Percentiles rank a stretch among this genome's conserved stretches.
phyloP scores from a whole-genome alignment of 1,140 invertebrate species.

The Zaprionus vittiger region DNA sequence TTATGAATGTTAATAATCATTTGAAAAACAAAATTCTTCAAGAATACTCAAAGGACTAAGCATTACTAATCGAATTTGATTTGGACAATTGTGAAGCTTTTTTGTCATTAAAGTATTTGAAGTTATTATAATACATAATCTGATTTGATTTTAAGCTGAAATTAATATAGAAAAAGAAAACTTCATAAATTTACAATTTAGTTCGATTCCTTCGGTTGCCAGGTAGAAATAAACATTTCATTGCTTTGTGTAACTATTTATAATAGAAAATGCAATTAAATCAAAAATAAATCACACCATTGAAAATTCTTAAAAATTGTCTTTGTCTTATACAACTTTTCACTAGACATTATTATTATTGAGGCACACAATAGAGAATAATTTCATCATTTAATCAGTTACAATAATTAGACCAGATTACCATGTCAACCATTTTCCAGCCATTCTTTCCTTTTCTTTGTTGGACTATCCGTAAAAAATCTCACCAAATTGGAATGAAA shows the following conservation, averaged over 20 bases:
- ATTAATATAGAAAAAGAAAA: neutral
- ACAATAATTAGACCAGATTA: too few species aligned
- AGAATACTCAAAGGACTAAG: neutral
- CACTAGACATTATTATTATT: neutral
- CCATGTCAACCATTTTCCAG: too few species aligned
- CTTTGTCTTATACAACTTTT: neutral
- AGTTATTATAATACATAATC: slow-evolving; percentile 13
- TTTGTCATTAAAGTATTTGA: neutral
- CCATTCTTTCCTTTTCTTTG: too few species aligned
- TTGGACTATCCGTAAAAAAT: too few species aligned
- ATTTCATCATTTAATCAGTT: too few species aligned
- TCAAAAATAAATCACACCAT: slow-evolving; percentile 80
- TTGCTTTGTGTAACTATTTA: slow-evolving; percentile 61
- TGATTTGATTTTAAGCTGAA: slow-evolving; percentile 10
- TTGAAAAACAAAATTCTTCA: neutral
- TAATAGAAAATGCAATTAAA: slow-evolving; percentile 72
- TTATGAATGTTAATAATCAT: slow-evolving; percentile 8
- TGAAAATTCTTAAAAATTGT: slow-evolving; percentile 49
- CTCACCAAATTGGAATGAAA: too few species aligned
- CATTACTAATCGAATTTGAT: neutral
- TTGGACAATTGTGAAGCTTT: neutral
- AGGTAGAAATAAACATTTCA: slow-evolving; percentile 21
- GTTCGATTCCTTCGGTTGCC: neutral
- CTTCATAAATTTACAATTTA: neutral
- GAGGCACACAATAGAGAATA: neutral